Conservation (phyloP, 2,888 invertebrate species). For the Heteromurus nitidus region DNA sequence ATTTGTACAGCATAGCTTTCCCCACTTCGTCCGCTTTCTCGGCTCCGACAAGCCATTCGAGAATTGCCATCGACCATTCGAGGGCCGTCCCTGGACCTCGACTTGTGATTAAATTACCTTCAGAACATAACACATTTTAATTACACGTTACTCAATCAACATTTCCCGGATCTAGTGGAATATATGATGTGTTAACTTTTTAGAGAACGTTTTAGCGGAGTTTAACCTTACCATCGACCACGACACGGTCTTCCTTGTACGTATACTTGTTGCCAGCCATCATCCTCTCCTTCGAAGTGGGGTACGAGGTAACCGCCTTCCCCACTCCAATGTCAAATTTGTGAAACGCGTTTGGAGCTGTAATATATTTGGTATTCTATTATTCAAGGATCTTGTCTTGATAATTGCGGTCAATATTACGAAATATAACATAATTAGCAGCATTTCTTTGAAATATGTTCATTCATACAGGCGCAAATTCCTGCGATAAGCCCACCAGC, state of each 20-base stretch:
- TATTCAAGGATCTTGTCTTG: neutral
- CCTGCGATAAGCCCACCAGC: slow-evolving; percentile 88
- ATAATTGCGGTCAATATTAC: neutral
- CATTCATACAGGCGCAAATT: slow-evolving; percentile 89
- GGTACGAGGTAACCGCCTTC: slow-evolving; percentile 92
- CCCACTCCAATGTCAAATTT: slow-evolving; percentile 88
- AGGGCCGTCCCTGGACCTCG: slow-evolving; percentile 94
- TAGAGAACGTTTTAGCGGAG: neutral
- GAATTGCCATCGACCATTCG: slow-evolving; percentile 89
- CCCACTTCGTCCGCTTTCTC: slow-evolving; percentile 83
- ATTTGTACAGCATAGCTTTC: slow-evolving; percentile 81
- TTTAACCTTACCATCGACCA: slow-evolving; percentile 79
- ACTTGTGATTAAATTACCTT: slow-evolving; percentile 85
- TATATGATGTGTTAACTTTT: neutral
- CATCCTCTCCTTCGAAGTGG: slow-evolving; percentile 86
- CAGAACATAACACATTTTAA: slow-evolving; percentile 33
- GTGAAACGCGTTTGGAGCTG: slow-evolving; percentile 90
- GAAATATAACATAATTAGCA: too few species aligned
- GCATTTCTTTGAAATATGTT: too few species aligned
- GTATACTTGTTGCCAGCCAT: slow-evolving; percentile 80
- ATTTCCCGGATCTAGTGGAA: too few species aligned
- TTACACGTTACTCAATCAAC: too few species aligned
- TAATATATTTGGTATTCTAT: slow-evolving; percentile 71
- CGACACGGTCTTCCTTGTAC: slow-evolving; percentile 82
- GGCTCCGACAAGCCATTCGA: slow-evolving; percentile 83